These are phyloP conservation scores for Antheraea yamamai DNA, from an alignment of 2,888 invertebrate genomes.

Conservation along the genomic window DNA sequence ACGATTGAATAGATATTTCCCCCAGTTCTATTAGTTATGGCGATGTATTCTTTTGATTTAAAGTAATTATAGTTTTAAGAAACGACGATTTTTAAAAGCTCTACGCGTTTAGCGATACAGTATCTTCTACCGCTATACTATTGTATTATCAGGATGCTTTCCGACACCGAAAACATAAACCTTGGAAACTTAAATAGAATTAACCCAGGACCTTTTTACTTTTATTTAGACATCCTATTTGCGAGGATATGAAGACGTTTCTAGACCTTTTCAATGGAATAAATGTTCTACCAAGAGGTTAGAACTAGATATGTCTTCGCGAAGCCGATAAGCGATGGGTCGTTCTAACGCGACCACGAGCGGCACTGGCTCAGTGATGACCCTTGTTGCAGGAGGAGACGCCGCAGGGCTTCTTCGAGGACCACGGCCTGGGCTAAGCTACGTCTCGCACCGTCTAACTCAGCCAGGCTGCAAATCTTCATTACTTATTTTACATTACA, in stretches of 20 bases:
- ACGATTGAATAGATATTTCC: too few species aligned
- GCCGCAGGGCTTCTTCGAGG: constrained; percentile 99
- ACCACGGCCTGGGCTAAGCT: constrained; percentile 96
- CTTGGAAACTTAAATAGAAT: neutral
- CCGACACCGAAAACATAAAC: neutral
- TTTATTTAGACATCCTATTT: neutral
- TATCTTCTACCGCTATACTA: neutral
- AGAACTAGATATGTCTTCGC: constrained; percentile 11
- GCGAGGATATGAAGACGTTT: neutral
- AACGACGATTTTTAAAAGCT: neutral
- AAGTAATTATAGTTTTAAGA: too few species aligned
- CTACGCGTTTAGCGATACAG: too few species aligned
- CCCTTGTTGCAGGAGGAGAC: constrained; percentile 97
- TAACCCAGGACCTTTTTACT: neutral
- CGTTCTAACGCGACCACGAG: constrained; percentile 78
- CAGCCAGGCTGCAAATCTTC: neutral
- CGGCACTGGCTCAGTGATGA: constrained; percentile 78
- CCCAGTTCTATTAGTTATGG: too few species aligned
- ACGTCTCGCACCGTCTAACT: constrained; percentile 20
- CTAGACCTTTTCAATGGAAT: neutral
- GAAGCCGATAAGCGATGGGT: constrained; percentile 70
- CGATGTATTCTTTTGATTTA: too few species aligned
- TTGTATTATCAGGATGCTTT: constrained; percentile 1
- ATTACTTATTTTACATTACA: constrained; percentile 4
- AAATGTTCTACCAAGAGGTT: neutral